phyloP scores from a whole-genome alignment of 2,888 invertebrate species.

The Acleris cristana region DNA sequence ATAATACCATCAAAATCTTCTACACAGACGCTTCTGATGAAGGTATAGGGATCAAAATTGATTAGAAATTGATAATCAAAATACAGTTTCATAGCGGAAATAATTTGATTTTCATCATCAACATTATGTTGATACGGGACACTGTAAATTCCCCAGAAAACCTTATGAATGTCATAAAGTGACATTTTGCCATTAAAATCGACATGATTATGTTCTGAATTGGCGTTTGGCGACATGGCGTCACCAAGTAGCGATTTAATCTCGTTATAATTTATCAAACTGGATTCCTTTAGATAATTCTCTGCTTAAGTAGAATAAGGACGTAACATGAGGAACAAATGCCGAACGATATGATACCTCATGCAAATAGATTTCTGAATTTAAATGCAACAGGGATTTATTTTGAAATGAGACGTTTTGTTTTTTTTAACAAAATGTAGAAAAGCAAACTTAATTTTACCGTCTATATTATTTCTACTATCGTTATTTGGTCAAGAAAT shows the following conservation, averaged over 20 bases:
- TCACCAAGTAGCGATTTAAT: constrained; percentile 24
- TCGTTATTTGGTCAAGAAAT: constrained; percentile 4
- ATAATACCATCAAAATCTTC: constrained; percentile 11
- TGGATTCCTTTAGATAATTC: constrained; percentile 12
- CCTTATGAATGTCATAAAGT: constrained; percentile 13
- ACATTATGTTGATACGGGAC: constrained; percentile 42
- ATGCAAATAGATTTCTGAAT: too few relatives aligned
- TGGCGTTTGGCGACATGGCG: constrained; percentile 7
- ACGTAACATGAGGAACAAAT: too few relatives aligned
- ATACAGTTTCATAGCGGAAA: constrained; percentile 21
- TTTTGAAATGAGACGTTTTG: too few relatives aligned
- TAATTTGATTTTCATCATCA: constrained; percentile 49
- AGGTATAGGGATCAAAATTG: constrained; percentile 36
- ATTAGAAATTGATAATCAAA: constrained; percentile 8
- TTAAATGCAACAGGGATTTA: too few relatives aligned
- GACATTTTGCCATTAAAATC: constrained; percentile 24
- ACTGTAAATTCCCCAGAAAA: constrained; percentile 48
- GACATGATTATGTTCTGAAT: constrained; percentile 28
- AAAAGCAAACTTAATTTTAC: constrained; percentile 5
- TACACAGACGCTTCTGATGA: constrained; percentile 18
- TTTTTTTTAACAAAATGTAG: not conserved
- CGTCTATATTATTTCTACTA: not conserved
- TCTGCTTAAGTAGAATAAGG: too few relatives aligned
- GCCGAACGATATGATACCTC: too few relatives aligned
- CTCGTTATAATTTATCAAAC: constrained; percentile 25